These are phyloP conservation scores for Podilymbus podiceps DNA, from an alignment of 2,113 vertebrate species.

Conservation along the genomic window DNA sequence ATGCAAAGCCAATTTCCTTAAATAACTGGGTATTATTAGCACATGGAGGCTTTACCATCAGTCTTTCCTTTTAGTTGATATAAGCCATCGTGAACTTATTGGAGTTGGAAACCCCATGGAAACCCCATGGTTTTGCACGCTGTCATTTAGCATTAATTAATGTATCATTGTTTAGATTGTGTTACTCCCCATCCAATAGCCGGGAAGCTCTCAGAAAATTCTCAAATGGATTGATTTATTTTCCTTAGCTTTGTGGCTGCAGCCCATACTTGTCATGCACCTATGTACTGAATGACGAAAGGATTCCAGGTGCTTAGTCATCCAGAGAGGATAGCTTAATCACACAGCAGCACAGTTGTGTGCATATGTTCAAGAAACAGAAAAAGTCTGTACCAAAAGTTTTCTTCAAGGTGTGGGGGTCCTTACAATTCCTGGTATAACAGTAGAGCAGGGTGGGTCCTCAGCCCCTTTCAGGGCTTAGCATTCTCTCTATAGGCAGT, in stretches of 20 bases:
- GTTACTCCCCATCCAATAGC: not conserved
- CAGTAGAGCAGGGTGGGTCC: not conserved
- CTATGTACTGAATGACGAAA: not conserved
- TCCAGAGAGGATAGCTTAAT: not conserved
- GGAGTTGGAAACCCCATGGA: not conserved
- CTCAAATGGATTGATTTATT: not conserved
- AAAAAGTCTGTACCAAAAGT: not conserved
- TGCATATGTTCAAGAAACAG: not conserved
- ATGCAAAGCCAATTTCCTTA: not conserved
- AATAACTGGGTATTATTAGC: not conserved
- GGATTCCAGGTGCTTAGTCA: conserved; percentile 8
- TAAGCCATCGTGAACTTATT: not conserved
- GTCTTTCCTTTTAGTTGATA: not conserved
- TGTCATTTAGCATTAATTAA: conserved; percentile 9
- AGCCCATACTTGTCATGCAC: not conserved
- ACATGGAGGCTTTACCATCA: not conserved
- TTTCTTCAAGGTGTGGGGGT: not conserved
- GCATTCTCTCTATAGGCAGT: not conserved
- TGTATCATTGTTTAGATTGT: not conserved
- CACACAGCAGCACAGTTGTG: not conserved
- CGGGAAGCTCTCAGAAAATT: not conserved
- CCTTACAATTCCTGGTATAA: not conserved
- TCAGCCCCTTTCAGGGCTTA: not conserved
- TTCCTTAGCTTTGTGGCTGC: not conserved
- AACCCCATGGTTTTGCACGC: not conserved